Evolutionary conservation across 1,140 invertebrate genomes (phyloP), one percentile per base, ranked within the genome.

Genomic region (Eulimnadia texana): DNA sequence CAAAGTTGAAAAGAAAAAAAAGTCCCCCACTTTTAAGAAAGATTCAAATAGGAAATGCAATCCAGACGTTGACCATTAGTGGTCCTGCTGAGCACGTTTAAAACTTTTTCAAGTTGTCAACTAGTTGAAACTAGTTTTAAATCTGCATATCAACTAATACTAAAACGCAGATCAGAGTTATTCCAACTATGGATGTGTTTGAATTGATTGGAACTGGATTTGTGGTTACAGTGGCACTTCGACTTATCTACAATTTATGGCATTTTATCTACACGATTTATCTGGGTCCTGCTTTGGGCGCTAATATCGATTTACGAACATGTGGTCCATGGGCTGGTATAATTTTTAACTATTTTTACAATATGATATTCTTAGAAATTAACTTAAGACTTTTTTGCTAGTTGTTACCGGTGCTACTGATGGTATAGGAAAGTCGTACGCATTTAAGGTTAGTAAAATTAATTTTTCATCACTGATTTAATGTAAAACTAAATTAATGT

Each of bases 381-480:
- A 16, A 22, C 10, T 13, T 29, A 9, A 29, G n/a, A 24, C 63
- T 70, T 68, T 68, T 69, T 64, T 79, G 82, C 60, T 76, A 81
- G 87, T 95, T 61, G 75, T 94, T 0, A 95, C 91, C 28, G 92
- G 92, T 27, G 82, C 86, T 0, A 93, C 92, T 6, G 90, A 94
- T 78, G 92, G 92, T 10, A 83, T 95, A 67, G 92, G 92, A n/a
- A 90, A 88, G 73, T 87, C 88, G 1, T 94, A 87, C 71, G 86
- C 88, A 2, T 79, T 83, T 70, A 80, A 84, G 67, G 80, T 85
- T 74, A 74, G 71, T 73, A 24, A 20, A 20, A 49, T 58, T 49
- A 6, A 1, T 49, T 47, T n/a, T n/a, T n/a, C 16, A n/a, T 10
- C 1, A 3, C 19, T 20, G 23, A 27, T 20, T 24, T 25, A 13